Base-by-base conservation (phyloP, 2,888 invertebrate species). In the Lithophane semibrunnea region DNA sequence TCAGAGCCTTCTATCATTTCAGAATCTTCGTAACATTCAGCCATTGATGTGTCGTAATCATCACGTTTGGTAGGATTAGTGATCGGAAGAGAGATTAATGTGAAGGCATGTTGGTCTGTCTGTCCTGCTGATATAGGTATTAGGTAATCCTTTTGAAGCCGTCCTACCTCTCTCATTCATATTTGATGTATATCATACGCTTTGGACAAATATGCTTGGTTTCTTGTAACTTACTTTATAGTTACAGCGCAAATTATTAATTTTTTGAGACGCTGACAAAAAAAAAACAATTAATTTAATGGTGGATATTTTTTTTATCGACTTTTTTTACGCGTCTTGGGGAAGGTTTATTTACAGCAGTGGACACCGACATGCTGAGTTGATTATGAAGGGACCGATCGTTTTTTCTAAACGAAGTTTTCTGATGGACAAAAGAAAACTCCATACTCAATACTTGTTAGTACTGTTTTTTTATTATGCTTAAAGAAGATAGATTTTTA, bases 71-170 rank as follows among this genome's bases (percentile, higher is more conserved):
- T 13, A 58, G 24, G 79, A 75, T 79, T 81, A 79, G 56, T 75
- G 76, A 75, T 52, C 63, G 63, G 70, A 56, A 29, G 44, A 77
- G 77, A 68, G 79, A 82, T 80, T 82, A 80, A 47, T 82, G 16
- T 44, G 60, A 66, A 61, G 37, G 81, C n/a, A 80, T 74, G 63
- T 79, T 58, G 44, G 82, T 64, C 61, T 47, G 76, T 66, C 60
- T 69, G 69, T 61, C 70, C 66, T 67, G 82, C 49, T 70, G 67
- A 76, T 76, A 54, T 52, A 79, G 82, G 47, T 81, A 56, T 81
- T 49, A 56, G 7, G 24, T 82, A 82, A 82, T 76, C 77, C 82
- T 52, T 76, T 79, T 47, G 67, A 64, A 64, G 56, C 44, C 56
- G 12, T 13, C 37, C 10, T 56, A 13, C 54, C 29, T 66, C 66